These are phyloP conservation scores for Apodemia hepburni DNA, from an alignment of 2,888 invertebrate genomes.

Conservation along the genomic window DNA sequence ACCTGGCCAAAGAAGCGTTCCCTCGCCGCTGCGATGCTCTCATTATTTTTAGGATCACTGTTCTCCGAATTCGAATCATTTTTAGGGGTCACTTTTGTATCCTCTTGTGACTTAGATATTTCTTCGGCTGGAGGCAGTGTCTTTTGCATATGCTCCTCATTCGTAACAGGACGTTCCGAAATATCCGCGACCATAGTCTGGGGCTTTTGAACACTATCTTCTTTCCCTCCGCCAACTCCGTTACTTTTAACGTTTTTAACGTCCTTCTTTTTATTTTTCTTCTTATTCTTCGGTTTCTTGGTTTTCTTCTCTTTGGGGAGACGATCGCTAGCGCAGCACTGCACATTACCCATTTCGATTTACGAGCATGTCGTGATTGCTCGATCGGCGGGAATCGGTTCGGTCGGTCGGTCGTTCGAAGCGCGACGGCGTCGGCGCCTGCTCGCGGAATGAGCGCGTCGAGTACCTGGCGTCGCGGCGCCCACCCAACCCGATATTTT, in stretches of 20 bases:
- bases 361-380: conserved; percentile 73
- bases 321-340: conserved; percentile 76
- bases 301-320: conserved; percentile 60
- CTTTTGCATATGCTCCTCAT: conserved; percentile 47
- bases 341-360: conserved; percentile 77
- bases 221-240: conserved; percentile 59
- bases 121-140: conserved; percentile 39
- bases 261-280: conserved; percentile 41
- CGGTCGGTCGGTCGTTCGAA: conserved; percentile 70
- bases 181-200: conserved; percentile 62
- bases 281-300: conserved; percentile 59
- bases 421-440: conserved; percentile 78
- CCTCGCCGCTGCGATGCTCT: conserved; percentile 66
- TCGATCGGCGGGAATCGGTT: conserved; percentile 61
- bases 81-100: conserved; percentile 32
- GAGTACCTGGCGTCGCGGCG: conserved; percentile 58
- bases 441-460: conserved; percentile 70
- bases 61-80: conserved; percentile 39
- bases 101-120: conserved; percentile 34
- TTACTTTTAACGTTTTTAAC: conserved; percentile 53
- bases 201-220: conserved; percentile 53
- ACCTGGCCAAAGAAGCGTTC: conserved; percentile 74
- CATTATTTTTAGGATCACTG: conserved; percentile 48
- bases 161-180: conserved; percentile 54
- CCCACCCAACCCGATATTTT: conserved; percentile 72